Evolutionary conservation across 2,888 invertebrate genomes (phyloP).

Genomic region (Mesochorus sp.): DNA sequence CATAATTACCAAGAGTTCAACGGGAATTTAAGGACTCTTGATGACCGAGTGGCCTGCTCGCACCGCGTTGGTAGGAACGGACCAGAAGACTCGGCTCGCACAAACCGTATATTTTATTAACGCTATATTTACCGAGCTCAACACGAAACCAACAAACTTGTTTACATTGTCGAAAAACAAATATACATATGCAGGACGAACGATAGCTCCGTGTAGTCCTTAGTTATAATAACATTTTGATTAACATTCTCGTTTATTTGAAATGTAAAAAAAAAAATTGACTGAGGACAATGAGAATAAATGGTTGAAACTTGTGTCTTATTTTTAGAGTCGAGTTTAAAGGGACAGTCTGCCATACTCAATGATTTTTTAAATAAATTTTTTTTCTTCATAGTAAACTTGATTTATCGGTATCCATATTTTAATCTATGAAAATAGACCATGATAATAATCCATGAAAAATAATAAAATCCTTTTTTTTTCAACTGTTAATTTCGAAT

Average conservation of each 20-base stretch:
- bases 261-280: too few species aligned
- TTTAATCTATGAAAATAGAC: too few species aligned
- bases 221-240: conserved; percentile 74
- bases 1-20: conserved; percentile 73
- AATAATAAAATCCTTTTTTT: too few species aligned
- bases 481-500: too few species aligned
- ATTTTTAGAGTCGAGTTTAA: too few species aligned
- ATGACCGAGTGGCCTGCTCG: conserved; percentile 62
- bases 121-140: conserved; percentile 73
- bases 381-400: too few species aligned
- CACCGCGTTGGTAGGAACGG: conserved; percentile 41
- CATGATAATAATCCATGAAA: too few species aligned
- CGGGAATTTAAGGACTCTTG: conserved; percentile 72
- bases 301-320: too few species aligned
- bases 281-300: too few species aligned
- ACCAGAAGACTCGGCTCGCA: conserved; percentile 60
- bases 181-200: conserved; percentile 60
- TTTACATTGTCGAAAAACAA: conserved; percentile 72
- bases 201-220: conserved; percentile 59
- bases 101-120: conserved; percentile 78
- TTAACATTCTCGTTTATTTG: conserved; percentile 72
- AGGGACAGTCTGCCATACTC: too few species aligned
- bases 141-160: conserved; percentile 69
- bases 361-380: too few species aligned
- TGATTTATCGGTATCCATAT: too few species aligned